Evolutionary conservation across 2,113 vertebrate species (phyloP).

Genomic region (Eubucco bourcierii): DNA sequence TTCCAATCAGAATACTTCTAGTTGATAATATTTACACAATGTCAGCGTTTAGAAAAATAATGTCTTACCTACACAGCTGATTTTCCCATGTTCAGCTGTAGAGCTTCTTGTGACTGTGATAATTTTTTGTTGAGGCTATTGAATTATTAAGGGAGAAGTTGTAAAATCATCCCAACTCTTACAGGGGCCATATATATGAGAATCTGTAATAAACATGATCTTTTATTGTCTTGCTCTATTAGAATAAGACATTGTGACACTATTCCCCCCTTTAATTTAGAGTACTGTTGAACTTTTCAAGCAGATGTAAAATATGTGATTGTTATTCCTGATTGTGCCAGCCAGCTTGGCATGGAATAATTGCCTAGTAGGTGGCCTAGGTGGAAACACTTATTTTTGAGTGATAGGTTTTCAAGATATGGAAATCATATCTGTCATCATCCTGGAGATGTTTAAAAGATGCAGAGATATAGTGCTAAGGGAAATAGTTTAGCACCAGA

Average conservation of each 20-base stretch:
- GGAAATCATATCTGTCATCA: background rate
- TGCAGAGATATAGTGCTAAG: too few species aligned
- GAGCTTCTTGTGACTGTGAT: background rate
- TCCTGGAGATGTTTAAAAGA: too few species aligned
- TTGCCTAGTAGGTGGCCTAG: background rate
- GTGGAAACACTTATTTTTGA: background rate
- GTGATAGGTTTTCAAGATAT: background rate
- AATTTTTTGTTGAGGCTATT: background rate
- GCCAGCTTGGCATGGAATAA: background rate
- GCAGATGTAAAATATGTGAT: background rate
- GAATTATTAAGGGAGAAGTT: background rate
- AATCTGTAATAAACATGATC: background rate
- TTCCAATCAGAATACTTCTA: constrained; percentile 33
- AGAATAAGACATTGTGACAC: background rate
- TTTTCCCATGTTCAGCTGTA: background rate
- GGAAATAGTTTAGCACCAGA: too few species aligned
- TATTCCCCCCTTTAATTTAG: background rate
- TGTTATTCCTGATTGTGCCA: background rate
- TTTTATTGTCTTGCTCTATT: background rate
- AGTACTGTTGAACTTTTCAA: background rate
- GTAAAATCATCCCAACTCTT: background rate
- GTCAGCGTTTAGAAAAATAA: constrained; percentile 4
- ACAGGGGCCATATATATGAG: background rate
- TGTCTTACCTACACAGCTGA: background rate
- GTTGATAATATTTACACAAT: background rate